phyloP scores from a whole-genome alignment of 2,797 vertebrate species.

The Platyrinchus mystaceus region DNA sequence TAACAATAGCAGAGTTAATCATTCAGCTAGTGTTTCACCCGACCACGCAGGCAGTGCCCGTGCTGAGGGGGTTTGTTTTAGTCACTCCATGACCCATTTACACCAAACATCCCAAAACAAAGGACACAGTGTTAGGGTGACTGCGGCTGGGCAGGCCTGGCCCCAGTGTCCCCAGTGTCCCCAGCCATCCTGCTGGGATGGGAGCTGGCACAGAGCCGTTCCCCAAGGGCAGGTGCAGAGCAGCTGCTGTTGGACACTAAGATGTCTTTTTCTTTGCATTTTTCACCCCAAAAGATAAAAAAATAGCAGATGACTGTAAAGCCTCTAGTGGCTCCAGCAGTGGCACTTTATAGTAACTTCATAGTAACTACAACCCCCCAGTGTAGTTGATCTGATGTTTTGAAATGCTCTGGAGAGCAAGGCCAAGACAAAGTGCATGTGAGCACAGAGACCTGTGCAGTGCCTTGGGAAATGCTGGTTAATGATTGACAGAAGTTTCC shows the following conservation, averaged over 20 bases:
- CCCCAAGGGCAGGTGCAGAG: background rate
- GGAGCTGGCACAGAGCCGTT: fast-evolving
- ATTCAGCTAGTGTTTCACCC: background rate
- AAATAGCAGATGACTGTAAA: background rate
- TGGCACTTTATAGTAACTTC: background rate
- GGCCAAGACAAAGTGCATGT: fast-evolving
- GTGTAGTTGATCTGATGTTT: background rate
- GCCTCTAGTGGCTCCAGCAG: background rate
- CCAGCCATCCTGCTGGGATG: background rate
- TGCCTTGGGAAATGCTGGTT: background rate
- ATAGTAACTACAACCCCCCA: too few species aligned
- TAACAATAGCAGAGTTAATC: background rate
- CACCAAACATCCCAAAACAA: background rate
- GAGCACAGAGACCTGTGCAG: background rate
- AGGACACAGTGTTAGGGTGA: background rate
- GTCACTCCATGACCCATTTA: background rate
- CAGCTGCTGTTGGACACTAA: fast-evolving
- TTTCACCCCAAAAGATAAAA: background rate
- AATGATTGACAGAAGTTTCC: too few species aligned
- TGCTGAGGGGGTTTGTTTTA: background rate
- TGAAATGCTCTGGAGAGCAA: background rate
- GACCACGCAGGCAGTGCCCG: background rate
- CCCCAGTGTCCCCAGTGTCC: fast-evolving
- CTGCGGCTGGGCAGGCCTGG: background rate
- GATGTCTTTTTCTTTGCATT: background rate